These are phyloP conservation scores for Neotoma lepida DNA, from an alignment of 2,113 vertebrate genomes.

Conservation along the genomic window DNA sequence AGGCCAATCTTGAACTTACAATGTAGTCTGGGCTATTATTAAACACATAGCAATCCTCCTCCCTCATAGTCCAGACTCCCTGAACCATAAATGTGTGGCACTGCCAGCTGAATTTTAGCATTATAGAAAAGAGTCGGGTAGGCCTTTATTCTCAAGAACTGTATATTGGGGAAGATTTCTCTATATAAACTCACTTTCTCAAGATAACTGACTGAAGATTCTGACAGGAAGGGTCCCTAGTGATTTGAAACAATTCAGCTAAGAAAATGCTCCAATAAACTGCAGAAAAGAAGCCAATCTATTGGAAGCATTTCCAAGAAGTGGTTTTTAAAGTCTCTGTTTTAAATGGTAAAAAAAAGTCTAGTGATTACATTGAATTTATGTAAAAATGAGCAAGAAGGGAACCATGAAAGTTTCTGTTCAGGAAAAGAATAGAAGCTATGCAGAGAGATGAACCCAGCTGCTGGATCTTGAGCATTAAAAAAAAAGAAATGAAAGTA, in stretches of 20 bases:
- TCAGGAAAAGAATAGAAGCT: not conserved
- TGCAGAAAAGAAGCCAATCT: not conserved
- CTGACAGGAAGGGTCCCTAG: not conserved
- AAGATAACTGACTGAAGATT: not conserved
- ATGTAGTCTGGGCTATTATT: not conserved
- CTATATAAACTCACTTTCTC: not conserved
- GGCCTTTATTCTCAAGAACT: not conserved
- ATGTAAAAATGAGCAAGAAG: not conserved
- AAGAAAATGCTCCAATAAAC: not conserved
- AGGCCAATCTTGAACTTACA: not conserved
- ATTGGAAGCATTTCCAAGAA: not conserved
- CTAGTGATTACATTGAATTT: not conserved
- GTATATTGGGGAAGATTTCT: not conserved
- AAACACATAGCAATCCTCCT: not conserved
- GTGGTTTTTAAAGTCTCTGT: not conserved
- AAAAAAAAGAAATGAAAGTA: not conserved
- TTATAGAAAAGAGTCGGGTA: not conserved
- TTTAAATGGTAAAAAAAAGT: not conserved
- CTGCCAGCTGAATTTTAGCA: not conserved
- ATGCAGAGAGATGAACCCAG: not conserved
- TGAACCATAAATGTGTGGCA: not conserved
- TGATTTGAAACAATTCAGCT: not conserved
- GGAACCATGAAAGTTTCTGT: not conserved
- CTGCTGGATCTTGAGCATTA: not conserved
- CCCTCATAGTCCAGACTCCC: not conserved